Conservation (phyloP, 2,888 invertebrate genomes). For the Anthophora plumipes region DNA sequence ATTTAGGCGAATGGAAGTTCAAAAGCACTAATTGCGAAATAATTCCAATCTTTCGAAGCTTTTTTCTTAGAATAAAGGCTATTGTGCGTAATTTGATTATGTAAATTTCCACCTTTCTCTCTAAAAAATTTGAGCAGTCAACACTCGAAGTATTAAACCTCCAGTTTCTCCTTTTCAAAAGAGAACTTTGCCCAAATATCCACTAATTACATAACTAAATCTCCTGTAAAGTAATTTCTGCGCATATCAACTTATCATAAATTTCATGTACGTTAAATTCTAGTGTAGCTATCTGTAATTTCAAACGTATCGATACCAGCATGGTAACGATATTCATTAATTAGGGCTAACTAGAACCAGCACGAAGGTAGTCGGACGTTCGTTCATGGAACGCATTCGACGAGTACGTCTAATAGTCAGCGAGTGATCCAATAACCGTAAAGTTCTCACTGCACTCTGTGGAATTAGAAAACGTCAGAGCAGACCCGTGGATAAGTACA, state of each 20-base stretch:
- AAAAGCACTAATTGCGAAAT: no score
- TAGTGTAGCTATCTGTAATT: background rate
- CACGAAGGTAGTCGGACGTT: slow-evolving; percentile 12
- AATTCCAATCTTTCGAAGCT: no score
- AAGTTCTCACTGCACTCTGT: slow-evolving; percentile 50
- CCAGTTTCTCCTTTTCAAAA: background rate
- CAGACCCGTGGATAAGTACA: slow-evolving; percentile 43
- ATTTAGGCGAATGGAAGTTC: no score
- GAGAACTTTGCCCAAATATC: background rate
- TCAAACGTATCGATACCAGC: slow-evolving; percentile 30
- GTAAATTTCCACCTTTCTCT: no score
- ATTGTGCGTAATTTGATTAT: no score
- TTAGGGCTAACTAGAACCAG: slow-evolving; percentile 29
- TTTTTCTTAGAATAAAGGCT: no score
- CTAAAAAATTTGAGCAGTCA: no score
- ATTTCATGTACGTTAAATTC: background rate
- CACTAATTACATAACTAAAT: background rate
- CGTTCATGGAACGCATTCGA: slow-evolving; percentile 18
- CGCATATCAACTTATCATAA: background rate
- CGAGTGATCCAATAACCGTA: slow-evolving; percentile 38
- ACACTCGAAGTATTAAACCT: no score
- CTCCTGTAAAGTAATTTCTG: no score
- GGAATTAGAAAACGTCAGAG: slow-evolving; percentile 46
- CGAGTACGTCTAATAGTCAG: slow-evolving; percentile 38
- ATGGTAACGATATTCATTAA: slow-evolving; percentile 36